Conservation (phyloP, 2,888 invertebrate genomes). For the Phasia obesa region DNA sequence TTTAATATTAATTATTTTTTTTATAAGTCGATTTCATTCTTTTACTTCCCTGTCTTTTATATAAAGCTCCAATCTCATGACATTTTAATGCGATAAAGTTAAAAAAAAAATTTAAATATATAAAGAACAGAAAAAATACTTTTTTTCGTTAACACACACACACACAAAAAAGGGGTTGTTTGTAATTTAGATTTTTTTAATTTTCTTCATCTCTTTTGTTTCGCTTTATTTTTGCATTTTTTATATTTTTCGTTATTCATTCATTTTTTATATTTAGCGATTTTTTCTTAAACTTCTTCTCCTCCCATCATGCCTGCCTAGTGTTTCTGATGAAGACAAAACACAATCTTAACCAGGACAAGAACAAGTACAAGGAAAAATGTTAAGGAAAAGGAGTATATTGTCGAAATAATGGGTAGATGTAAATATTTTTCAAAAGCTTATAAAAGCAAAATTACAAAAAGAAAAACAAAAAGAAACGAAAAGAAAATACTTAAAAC, state of each 20-base stretch:
- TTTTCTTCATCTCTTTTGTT: slow-evolving; percentile 65
- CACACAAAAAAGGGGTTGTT: slow-evolving; percentile 69
- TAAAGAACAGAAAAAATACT: slow-evolving; percentile 49
- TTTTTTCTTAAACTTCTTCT: slow-evolving; percentile 38
- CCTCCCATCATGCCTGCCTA: neutral
- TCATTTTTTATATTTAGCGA: slow-evolving; percentile 57
- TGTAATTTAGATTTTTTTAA: slow-evolving; percentile 66
- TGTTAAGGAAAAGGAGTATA: slow-evolving; percentile 55
- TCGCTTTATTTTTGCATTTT: slow-evolving; percentile 48
- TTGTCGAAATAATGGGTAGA: slow-evolving; percentile 42
- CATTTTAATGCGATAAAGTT: slow-evolving; percentile 69
- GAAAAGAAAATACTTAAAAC: slow-evolving; percentile 8
- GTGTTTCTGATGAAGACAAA: slow-evolving; percentile 35
- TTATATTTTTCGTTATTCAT: slow-evolving; percentile 36
- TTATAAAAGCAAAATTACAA: slow-evolving; percentile 36
- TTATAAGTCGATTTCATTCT: neutral
- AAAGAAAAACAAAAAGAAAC: neutral
- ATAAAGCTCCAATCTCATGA: slow-evolving; percentile 65
- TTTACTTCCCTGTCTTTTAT: slow-evolving; percentile 5
- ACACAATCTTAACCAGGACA: slow-evolving; percentile 43
- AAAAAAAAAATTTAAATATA: slow-evolving; percentile 34
- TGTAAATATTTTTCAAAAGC: slow-evolving; percentile 34
- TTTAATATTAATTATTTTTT: too few species aligned
- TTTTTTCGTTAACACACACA: slow-evolving; percentile 42
- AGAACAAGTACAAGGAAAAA: neutral